These are phyloP conservation scores for Rhagologus leucostigma DNA, from an alignment of 2,113 vertebrate species.

Conservation along the genomic window DNA sequence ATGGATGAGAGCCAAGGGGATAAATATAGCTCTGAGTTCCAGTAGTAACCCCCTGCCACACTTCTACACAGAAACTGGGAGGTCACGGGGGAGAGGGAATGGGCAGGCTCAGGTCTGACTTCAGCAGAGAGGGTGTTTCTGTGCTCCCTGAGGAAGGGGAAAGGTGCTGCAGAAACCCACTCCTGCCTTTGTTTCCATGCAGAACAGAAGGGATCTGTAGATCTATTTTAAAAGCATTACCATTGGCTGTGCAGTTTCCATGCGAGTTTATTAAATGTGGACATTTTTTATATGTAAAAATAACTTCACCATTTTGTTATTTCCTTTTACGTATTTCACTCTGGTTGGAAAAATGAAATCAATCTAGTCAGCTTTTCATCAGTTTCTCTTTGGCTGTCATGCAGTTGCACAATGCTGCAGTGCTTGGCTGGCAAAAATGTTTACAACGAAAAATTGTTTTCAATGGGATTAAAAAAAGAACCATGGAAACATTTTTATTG, in stretches of 20 bases:
- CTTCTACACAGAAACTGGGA: constrained; percentile 22
- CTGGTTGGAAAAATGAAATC: constrained; percentile 60
- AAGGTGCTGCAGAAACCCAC: not conserved
- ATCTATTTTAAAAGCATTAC: not conserved
- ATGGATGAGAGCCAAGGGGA: constrained; percentile 59
- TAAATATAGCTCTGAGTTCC: constrained; percentile 57
- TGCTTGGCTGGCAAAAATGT: constrained; percentile 65
- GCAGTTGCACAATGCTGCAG: constrained; percentile 64
- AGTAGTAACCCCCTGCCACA: constrained; percentile 60
- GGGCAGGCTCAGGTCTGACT: not conserved
- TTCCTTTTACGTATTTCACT: constrained; percentile 65
- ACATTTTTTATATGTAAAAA: constrained; percentile 53
- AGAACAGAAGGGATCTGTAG: not conserved
- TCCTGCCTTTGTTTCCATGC: not conserved
- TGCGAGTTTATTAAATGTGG: constrained; percentile 48
- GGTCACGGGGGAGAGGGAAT: not conserved
- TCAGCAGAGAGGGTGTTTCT: not conserved
- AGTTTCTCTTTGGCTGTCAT: constrained; percentile 66
- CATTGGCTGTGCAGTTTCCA: constrained; percentile 13
- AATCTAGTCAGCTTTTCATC: constrained; percentile 66
- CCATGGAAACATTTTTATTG: constrained; percentile 49
- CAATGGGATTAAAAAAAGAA: constrained; percentile 62
- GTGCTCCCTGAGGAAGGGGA: not conserved
- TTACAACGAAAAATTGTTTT: constrained; percentile 65
- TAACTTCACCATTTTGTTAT: constrained; percentile 63